Conservation (phyloP, 2,113 vertebrate genomes). For the Pao palembangensis region DNA sequence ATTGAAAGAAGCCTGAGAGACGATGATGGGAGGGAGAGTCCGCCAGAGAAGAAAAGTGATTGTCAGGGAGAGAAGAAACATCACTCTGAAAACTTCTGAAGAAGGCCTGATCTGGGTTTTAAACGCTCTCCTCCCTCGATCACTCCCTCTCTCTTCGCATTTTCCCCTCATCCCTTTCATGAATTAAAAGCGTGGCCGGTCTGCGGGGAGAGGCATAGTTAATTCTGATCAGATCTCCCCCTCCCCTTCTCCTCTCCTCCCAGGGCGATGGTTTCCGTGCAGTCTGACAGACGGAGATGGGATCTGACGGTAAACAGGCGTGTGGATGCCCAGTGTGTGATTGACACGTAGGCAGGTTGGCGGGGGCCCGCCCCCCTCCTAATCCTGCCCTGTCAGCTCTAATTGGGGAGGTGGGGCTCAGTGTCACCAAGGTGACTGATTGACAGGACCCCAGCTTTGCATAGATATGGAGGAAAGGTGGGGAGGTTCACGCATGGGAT, state of each 20-base stretch:
- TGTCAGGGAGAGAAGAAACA: slow-evolving; percentile 73
- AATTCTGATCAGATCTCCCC: slow-evolving; percentile 80
- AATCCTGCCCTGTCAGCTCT: slow-evolving; percentile 84
- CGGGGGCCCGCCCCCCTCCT: slow-evolving; percentile 76
- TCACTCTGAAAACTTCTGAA: slow-evolving; percentile 74
- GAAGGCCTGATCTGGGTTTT: slow-evolving; percentile 76
- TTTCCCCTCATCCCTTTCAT: slow-evolving; percentile 75
- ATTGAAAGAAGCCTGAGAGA: slow-evolving; percentile 41
- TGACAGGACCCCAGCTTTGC: slow-evolving; percentile 83
- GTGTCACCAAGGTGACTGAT: slow-evolving; percentile 81
- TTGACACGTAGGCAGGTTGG: slow-evolving; percentile 80
- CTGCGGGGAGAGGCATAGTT: slow-evolving; percentile 79
- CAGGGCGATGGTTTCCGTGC: slow-evolving; percentile 70
- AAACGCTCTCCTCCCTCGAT: slow-evolving; percentile 70
- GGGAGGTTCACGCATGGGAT: slow-evolving; percentile 69
- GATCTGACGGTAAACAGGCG: slow-evolving; percentile 83
- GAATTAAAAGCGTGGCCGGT: slow-evolving; percentile 79
- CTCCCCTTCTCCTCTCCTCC: slow-evolving; percentile 62
- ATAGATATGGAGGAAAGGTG: slow-evolving; percentile 80
- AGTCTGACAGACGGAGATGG: slow-evolving; percentile 81
- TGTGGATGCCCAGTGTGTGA: slow-evolving; percentile 77
- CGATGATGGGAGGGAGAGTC: slow-evolving; percentile 46
- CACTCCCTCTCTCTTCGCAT: slow-evolving; percentile 67
- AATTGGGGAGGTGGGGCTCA: slow-evolving; percentile 83
- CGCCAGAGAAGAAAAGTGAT: slow-evolving; percentile 65